These are phyloP conservation scores for Avahi laniger DNA, from an alignment of 2,797 vertebrate genomes.

Conservation along the genomic window DNA sequence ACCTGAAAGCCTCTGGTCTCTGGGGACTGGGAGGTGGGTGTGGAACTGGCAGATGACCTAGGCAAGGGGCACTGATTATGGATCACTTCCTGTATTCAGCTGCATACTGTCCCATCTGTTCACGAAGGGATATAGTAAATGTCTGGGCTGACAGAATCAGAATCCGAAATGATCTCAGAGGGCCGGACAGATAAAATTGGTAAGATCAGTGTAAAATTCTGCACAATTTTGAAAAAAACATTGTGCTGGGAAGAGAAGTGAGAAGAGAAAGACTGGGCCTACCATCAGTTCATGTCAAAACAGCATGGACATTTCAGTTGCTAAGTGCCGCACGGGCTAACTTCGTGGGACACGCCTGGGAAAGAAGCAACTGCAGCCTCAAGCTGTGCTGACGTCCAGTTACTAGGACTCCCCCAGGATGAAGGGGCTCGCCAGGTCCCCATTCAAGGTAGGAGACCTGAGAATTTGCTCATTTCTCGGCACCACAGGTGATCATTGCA, in stretches of 20 bases:
- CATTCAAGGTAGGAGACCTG: neutral
- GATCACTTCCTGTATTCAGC: neutral
- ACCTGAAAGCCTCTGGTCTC: neutral
- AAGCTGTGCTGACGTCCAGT: too few species aligned
- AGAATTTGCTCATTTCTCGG: neutral
- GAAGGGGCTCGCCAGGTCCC: too few species aligned
- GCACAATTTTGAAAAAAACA: neutral
- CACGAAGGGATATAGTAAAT: neutral
- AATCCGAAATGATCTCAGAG: neutral
- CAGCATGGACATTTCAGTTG: fast-evolving
- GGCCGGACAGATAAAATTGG: neutral
- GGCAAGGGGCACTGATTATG: neutral
- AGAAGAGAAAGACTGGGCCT: neutral
- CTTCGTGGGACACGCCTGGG: neutral
- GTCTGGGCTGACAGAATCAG: neutral
- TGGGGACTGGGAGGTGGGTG: neutral
- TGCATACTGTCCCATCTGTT: neutral
- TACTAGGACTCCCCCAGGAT: neutral
- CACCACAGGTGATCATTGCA: neutral
- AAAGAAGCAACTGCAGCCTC: neutral
- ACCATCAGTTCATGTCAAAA: fast-evolving
- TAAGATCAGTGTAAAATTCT: too few species aligned
- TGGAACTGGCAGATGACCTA: neutral
- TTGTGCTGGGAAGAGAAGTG: too few species aligned
- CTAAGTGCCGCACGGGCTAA: neutral